Evolutionary conservation across 2,888 invertebrate species (phyloP), one percentile per base, ranked within the genome.

Genomic region (Lymantria monacha): DNA sequence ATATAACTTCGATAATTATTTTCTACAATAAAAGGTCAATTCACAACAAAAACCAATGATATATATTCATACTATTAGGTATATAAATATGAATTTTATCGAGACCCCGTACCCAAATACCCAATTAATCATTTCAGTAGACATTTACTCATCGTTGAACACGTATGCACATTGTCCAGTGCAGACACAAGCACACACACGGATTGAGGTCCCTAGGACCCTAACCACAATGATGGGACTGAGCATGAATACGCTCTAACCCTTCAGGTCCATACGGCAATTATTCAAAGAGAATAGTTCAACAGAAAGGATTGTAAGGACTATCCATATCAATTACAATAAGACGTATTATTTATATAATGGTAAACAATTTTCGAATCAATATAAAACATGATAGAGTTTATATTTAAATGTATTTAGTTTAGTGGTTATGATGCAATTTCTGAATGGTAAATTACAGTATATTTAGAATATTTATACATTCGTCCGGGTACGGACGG

Each of bases 271-370:
- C 91, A 88, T 74, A 85, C 91, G 86, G 88, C 91, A 91, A 92
- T 92, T 92, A 92, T 91, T 92, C 91, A 92, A 90, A 91, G 84
- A 91, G 91, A 91, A 91, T 91, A 90, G 91, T 90, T 90, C 89
- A 91, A 85, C 87, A 89, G 91, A 91, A 91, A 91, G 91, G 91
- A 91, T 89, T 91, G 86, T 85, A 79, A 85, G 86, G 79, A 82
- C 79, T 77, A 63, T 51, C 2, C 42, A 46, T 45, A 12, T 31
- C 45, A 31, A 47, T 52, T 53, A 14, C 56, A 59, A 66, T 79
- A 74, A 36, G 59, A 1, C 60, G 7, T 56, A 76, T 63, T 52
- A 49, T 36, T 47, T 13, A 13, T 1, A 1, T 1, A 0, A 0
- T 0, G 3, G 1, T 55, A 63, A 15, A 42, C 44, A 36, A 79